These are phyloP conservation scores for Rhysida immarginata DNA, from an alignment of 1,140 invertebrate species.

Conservation along the genomic window DNA sequence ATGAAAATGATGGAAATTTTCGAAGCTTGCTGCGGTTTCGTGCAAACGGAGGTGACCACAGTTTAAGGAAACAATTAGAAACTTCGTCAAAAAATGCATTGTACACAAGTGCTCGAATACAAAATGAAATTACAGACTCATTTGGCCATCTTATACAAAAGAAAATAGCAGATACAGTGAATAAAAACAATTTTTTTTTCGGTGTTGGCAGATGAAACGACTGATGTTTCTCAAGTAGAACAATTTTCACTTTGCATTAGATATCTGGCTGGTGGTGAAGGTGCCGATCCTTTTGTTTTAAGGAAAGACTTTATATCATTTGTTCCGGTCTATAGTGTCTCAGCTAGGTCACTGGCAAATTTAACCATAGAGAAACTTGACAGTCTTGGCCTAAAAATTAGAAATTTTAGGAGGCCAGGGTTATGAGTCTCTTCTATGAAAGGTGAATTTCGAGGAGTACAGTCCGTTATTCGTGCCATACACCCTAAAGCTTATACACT, in stretches of 20 bases:
- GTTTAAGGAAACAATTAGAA: conserved; percentile 19
- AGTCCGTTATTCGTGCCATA: conserved; percentile 15
- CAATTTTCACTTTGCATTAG: conserved; percentile 19
- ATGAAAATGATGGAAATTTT: conserved; percentile 21
- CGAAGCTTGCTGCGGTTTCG: conserved; percentile 19
- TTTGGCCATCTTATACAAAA: conserved; percentile 19
- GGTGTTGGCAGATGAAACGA: conserved; percentile 24
- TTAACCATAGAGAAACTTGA: not conserved
- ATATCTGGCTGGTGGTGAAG: no score
- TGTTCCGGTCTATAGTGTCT: conserved; percentile 7
- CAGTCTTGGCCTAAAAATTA: conserved; percentile 15
- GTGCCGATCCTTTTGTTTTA: conserved; percentile 6
- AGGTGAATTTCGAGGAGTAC: conserved; percentile 19
- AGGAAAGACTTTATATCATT: conserved; percentile 21
- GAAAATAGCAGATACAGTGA: conserved; percentile 16
- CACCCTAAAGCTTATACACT: conserved; percentile 17
- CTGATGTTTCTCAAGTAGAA: conserved; percentile 19
- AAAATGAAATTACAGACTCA: conserved; percentile 22
- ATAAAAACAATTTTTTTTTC: conserved; percentile 15
- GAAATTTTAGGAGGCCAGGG: conserved; percentile 14
- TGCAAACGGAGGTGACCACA: conserved; percentile 17
- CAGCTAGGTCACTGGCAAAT: not conserved
- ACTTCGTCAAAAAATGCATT: conserved; percentile 14
- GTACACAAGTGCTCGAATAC: conserved; percentile 21
- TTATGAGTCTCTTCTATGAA: conserved; percentile 18